Evolutionary conservation across 2,797 vertebrate species (phyloP), one percentile per base, ranked within the genome.

Genomic region (Anguilla pacifica): DNA sequence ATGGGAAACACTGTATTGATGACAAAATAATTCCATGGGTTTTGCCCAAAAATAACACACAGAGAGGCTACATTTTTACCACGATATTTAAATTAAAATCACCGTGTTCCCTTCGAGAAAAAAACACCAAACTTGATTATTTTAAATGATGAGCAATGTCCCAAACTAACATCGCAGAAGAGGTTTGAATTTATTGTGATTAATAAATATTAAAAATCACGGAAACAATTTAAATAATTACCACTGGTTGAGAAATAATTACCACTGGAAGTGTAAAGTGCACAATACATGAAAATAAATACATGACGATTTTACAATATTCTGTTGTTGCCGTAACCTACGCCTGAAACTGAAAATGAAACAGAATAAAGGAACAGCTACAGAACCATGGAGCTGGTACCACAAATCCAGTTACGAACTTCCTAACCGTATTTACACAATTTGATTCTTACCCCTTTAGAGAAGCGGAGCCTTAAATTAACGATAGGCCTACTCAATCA

Each of bases 391-490:
- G 31, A 79, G 1, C 6, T 82, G 25, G 22, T 51, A 22, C 43
- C 31, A 70, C 67, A 31, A 88, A 84, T 25, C 11, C n/a, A 43
- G 19, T 57, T 70, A 46, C 1, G 64, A 64, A 79, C 72, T 31
- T 85, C 31, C 64, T 3, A 39, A 61, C 17, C 19, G 51, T 39
- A 85, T 51, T 39, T 74, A 22, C 31, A 79, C 74, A 39, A 46
- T 88, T 88, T 88, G 31, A 93, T 55, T 87, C 96, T 96, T 96
- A 96, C 96, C 96, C 95, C 86, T 49, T 85, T 64, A 91, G 87
- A 90, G 87, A 92, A 90, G 91, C 92, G 90, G 89, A 91, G 90
- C 83, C 91, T 90, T 92, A 88, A 91, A 91, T 70, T 85, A 87
- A 70, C 87, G 88, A 90, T 70, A 7, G 64, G 64, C 64, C 57